These are phyloP conservation scores for Fringilla coelebs DNA, from an alignment of 2,797 vertebrate species.

Conservation along the genomic window DNA sequence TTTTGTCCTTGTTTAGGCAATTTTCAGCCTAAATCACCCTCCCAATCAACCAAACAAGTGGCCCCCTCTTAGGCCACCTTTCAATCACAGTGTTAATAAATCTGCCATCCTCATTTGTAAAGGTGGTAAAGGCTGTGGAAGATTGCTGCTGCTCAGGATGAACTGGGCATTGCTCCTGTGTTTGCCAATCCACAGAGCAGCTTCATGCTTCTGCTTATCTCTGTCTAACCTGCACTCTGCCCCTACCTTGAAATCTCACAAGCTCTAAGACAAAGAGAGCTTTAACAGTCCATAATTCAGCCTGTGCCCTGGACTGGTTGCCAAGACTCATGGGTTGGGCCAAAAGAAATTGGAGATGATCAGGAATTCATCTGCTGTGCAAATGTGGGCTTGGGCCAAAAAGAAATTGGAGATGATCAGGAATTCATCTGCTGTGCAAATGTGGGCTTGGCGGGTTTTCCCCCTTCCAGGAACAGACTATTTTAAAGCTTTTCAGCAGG, in stretches of 20 bases:
- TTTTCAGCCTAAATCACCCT: background rate
- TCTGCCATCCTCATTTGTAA: background rate
- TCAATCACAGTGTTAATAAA: background rate
- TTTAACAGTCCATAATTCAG: background rate
- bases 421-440: background rate
- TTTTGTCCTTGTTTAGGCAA: background rate
- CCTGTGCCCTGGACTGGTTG: background rate
- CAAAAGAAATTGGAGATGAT: background rate
- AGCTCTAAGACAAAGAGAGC: background rate
- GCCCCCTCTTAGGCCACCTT: background rate
- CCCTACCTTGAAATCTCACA: background rate
- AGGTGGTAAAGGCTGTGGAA: background rate
- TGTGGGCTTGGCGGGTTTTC: background rate
- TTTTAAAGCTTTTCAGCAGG: background rate
- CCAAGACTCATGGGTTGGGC: background rate
- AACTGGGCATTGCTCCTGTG: accelerated
- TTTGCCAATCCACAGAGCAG: background rate
- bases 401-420: background rate
- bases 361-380: background rate
- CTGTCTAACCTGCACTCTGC: background rate
- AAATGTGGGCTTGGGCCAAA: background rate
- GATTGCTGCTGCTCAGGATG: background rate
- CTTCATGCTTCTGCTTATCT: background rate
- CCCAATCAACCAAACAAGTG: background rate
- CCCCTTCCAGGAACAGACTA: background rate